Evolutionary conservation across 2,797 vertebrate species (phyloP).

Genomic region (Takifugu ocellatus): DNA sequence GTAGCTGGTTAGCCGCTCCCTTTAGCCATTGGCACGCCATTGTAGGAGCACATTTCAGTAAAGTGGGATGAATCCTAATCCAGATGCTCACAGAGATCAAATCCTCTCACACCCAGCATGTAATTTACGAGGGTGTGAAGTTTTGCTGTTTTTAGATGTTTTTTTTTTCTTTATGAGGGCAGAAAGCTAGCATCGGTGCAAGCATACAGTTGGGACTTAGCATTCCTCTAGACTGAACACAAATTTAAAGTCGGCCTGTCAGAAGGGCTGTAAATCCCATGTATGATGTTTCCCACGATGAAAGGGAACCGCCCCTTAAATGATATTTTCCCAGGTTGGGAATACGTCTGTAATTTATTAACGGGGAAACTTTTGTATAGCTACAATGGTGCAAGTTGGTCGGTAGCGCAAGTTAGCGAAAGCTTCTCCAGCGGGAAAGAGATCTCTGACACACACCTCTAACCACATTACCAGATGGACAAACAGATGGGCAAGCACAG

Average conservation of each 20-base stretch:
- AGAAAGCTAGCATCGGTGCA: background rate
- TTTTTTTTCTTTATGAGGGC: conserved; percentile 15
- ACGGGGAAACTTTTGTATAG: background rate
- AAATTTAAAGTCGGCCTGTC: too few relatives aligned
- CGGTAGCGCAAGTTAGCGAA: too few relatives aligned
- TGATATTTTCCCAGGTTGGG: background rate
- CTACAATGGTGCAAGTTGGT: background rate
- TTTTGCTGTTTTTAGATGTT: conserved; percentile 5
- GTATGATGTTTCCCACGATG: conserved; percentile 13
- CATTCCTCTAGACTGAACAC: background rate
- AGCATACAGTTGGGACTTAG: too few relatives aligned
- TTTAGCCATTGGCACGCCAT: conserved; percentile 33
- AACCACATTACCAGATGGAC: conserved; percentile 65
- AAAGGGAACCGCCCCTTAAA: background rate
- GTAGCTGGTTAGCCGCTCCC: conserved; percentile 35
- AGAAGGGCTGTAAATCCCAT: background rate
- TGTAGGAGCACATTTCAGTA: conserved; percentile 32
- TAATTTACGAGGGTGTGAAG: conserved; percentile 34
- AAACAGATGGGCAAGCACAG: conserved; percentile 45
- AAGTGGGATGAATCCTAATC: conserved; percentile 34
- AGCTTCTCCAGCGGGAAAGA: too few relatives aligned
- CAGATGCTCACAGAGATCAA: conserved; percentile 33
- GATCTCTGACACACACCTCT: conserved; percentile 4
- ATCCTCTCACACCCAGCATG: conserved; percentile 17
- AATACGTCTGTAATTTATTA: too few relatives aligned